Base-by-base conservation (phyloP, 2,797 vertebrate species). In the Danio choprae region DNA sequence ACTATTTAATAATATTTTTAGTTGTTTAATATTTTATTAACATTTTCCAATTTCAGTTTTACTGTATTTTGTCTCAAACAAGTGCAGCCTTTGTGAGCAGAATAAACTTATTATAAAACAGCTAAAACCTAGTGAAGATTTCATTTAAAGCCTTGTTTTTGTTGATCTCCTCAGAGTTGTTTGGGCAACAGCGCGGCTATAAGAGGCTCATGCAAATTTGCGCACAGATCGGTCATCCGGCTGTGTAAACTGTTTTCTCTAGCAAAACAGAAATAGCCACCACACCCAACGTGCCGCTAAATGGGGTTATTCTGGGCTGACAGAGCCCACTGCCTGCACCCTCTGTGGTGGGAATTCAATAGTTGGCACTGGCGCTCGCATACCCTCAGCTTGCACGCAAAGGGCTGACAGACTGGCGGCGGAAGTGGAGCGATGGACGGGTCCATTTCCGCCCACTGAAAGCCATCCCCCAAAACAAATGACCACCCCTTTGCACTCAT, bases 221-320 rank as follows among this genome's bases (percentile, higher is more conserved):
- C 3, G 15, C 29, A 38, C 72, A 56, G 55, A 79, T 68, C 15
- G 20, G 56, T 56, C 43, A 15, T 44, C 44, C 53, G 36, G 72
- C 77, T 68, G 77, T 41, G 60, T 59, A 16, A 76, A 79, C 48
- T 48, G 18, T 71, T 74, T 75, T 65, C 20, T 65, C 68, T 64
- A 55, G 72, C 48, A 36, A 72, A 46, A 58, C 63, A 79, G 91
- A 92, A 91, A 92, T 91, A 92, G 90, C 87, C 87, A 90, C 89
- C 92, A 89, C 87, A 91, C 90, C 90, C 89, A 92, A 91, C 91
- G 90, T 95, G 92, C 92, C 92, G 90, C 91, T 94, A 91, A 94
- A 94, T 93, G 92, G 92, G 92, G 93, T 93, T 92, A 94, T 94
- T 94, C 90, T 93, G 92, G 92, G 92, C 93, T 92, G 92, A 90